Evolutionary conservation across 2,888 invertebrate genomes (phyloP), one percentile per base, ranked within the genome.

Genomic region (Temnothorax rugatulus): DNA sequence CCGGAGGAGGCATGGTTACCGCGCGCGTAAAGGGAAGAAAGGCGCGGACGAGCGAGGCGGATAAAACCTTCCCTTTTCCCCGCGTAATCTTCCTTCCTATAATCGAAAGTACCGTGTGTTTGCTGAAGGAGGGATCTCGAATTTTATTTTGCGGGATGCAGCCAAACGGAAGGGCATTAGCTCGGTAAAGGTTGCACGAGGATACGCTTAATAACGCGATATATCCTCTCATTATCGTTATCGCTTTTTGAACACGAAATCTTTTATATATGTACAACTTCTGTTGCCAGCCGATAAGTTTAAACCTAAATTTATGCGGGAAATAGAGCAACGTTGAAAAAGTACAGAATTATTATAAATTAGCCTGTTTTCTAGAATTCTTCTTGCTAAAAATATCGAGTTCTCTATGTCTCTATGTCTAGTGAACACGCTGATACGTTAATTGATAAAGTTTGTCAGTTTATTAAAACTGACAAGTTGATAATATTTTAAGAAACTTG

Each of bases 101-200:
- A 47, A 81, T 81, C 79, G 47, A 71, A 71, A 73, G 57, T 73
- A 73, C 38, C 59, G 73, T 81, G 73, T 81, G 68, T 81, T 81
- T 73, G 25, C 59, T 29, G 71, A 71, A 54, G 59, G 21, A 71
- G 47, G 47, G 59, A 57, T 59, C 21, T 47, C 21, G 71, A 59
- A 7, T 59, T 79, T 79, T 59, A 47, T 41, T 54, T n/a, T 41
- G 18, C 34, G 29, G 63, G 52, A 34, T 29, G 61, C 76, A 41
- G 41, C 34, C 52, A 21, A 34, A 15, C 73, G 79, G 38, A 71
- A 73, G 38, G 47, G 13, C n/a, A 18, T 47, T 47, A 29, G 25
- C 25, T 54, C 13, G 29, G 29, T 29, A 29, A 47, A 68, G 68
- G 52, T 64, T 25, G 38, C n/a, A n/a, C 44, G 57, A 47, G n/a